Base-by-base conservation (phyloP, 2,797 vertebrate genomes). In the Kryptolebias ocellatus region DNA sequence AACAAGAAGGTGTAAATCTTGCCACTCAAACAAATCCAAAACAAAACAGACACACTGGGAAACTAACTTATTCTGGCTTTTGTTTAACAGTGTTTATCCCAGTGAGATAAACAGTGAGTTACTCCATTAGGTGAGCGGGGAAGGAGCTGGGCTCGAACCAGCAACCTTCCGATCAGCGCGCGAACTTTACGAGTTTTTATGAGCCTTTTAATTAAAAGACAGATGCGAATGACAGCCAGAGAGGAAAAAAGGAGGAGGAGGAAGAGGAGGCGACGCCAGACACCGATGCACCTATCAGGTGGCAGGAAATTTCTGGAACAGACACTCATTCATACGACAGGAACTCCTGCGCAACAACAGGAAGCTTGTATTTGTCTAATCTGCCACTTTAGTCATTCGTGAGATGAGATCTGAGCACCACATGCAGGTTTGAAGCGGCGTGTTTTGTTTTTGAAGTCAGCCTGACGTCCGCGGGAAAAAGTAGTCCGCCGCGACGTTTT, bases 231-330 rank as follows among this genome's bases (percentile, higher is more conserved):
- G 72, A 50, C 53, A 63, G 53, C 31, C 18, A 5, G 16, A 39
- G 49, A 45, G 8, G 11, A 37, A 58, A 58, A 18, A 59, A 56
- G 73, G 31, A 64, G 67, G 12, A 24, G 47, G 58, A 42, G 18
- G 55, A 50, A 64, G 56, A 67, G 54, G 4, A 57, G 65, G 5
- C 24, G 50, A 44, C 49, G 2, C 45, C 9, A 11, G 4, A 39
- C 46, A 50, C 49, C 12, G 7, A 47, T 4, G 61, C 66, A 71
- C 67, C 76, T 58, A 47, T 37, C n/a, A 55, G 28, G 46, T 45
- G 15, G 20, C 1, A 31, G 62, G 81, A 85, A 80, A 56, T 71
- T 85, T 90, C 86, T 67, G 76, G 79, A 86, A 87, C 59, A 71
- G 18, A 45, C 73, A 60, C n/a, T 81, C 75, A 76, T 82, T 82